Percentiles rank a stretch among this genome's conserved stretches.
These are phyloP conservation scores for Orchesella flavescens DNA, from an alignment of 2,888 invertebrate genomes.

Conservation along the genomic window DNA sequence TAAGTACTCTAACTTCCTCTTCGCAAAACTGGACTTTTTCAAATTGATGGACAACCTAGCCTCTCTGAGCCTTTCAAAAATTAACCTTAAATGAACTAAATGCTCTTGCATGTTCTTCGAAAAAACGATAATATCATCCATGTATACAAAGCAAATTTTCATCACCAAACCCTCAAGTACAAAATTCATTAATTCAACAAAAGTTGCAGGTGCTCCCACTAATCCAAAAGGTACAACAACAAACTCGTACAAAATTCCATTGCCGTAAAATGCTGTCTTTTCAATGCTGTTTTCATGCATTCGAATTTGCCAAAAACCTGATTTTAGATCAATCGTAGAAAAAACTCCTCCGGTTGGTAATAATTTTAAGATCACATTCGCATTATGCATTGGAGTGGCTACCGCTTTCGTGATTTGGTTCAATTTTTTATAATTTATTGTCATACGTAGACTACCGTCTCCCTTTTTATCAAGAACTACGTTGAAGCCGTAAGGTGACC, in stretches of 20 bases:
- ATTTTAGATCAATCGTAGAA: conserved; percentile 36
- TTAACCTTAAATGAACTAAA: no score
- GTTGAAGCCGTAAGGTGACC: conserved; percentile 40
- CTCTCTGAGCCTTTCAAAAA: no score
- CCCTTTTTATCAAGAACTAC: conserved; percentile 41
- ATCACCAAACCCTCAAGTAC: conserved; percentile 26
- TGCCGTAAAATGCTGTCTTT: conserved; percentile 66
- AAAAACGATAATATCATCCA: conserved; percentile 57
- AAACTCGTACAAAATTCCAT: conserved; percentile 52
- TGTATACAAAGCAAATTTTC: conserved; percentile 30
- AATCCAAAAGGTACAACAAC: conserved; percentile 62
- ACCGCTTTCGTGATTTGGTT: conserved; percentile 27
- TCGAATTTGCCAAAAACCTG: conserved; percentile 56
- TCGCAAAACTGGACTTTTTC: no score
- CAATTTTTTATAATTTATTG: conserved; percentile 50
- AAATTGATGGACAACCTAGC: no score
- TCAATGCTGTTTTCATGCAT: conserved; percentile 10
- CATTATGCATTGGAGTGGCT: conserved; percentile 42
- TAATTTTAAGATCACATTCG: conserved; percentile 40
- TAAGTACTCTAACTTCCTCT: no score
- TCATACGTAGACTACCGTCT: conserved; percentile 24
- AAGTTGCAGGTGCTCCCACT: conserved; percentile 52
- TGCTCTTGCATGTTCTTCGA: no score
- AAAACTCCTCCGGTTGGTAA: conserved; percentile 32
- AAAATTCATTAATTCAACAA: conserved; percentile 57